Percentiles rank a stretch among this genome's conserved stretches.
Evolutionary conservation across 2,888 invertebrate genomes (phyloP).

Genomic region (Pandemis cinnamomeana): DNA sequence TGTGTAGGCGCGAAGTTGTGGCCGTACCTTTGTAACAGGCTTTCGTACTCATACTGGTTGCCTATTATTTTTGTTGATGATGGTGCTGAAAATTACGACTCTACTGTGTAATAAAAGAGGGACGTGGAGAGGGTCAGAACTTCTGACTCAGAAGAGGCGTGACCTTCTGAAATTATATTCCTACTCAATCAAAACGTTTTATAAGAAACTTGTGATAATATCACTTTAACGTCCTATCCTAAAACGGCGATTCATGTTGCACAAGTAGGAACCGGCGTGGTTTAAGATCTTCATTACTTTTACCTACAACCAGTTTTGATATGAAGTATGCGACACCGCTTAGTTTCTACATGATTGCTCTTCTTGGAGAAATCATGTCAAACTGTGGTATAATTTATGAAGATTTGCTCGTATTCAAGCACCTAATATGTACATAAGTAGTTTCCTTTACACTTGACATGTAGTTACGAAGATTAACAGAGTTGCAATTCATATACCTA

Average conservation of each 20-base stretch:
- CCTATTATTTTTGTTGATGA: too few species aligned
- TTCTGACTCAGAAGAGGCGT: too few species aligned
- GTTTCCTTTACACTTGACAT: background rate
- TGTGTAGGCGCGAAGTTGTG: too few species aligned
- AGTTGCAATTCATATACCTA: too few species aligned
- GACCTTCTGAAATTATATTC: background rate
- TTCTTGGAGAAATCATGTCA: slow-evolving; percentile 30
- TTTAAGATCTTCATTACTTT: slow-evolving; percentile 21
- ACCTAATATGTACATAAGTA: background rate
- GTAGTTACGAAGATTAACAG: too few species aligned
- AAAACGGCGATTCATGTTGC: background rate
- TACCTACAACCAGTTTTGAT: slow-evolving; percentile 28
- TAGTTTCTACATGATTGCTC: slow-evolving; percentile 26
- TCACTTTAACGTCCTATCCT: slow-evolving; percentile 5
- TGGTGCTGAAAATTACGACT: too few species aligned
- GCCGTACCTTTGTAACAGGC: too few species aligned
- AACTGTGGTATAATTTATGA: background rate
- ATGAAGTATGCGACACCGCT: slow-evolving; percentile 1
- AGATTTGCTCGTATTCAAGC: background rate
- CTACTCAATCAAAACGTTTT: background rate
- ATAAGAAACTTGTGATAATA: background rate
- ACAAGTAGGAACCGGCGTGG: background rate
- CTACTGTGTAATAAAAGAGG: too few species aligned
- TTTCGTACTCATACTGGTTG: too few species aligned
- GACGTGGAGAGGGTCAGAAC: too few species aligned